Conservation (phyloP, 1,140 invertebrate species). For the Nymphalis io region DNA sequence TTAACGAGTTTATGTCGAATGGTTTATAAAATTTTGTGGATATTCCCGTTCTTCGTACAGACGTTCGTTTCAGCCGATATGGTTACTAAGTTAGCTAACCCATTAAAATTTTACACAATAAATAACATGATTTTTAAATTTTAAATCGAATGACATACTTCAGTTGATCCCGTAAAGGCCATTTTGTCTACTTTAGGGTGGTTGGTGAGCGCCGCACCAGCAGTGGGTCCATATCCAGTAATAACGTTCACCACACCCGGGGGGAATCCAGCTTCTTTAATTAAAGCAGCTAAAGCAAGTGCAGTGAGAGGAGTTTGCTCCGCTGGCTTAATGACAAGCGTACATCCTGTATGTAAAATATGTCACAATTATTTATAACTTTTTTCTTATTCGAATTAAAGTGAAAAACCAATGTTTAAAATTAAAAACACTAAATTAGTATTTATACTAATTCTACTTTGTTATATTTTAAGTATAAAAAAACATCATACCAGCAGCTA, state of each 20-base stretch:
- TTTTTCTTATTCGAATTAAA: not conserved
- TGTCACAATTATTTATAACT: not conserved
- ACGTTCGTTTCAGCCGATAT: too few relatives aligned
- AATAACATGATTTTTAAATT: not conserved
- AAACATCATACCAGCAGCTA: slow-evolving; percentile 82
- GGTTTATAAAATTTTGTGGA: too few relatives aligned
- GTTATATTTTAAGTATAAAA: too few relatives aligned
- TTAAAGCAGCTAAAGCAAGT: slow-evolving; percentile 84
- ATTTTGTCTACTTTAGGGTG: slow-evolving; percentile 87
- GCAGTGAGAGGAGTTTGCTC: slow-evolving; percentile 90
- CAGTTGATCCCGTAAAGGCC: slow-evolving; percentile 85
- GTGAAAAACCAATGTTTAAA: not conserved
- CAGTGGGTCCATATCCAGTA: slow-evolving; percentile 84
- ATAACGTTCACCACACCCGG: slow-evolving; percentile 85
- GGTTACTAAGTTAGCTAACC: too few relatives aligned
- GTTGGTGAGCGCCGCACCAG: slow-evolving; percentile 84
- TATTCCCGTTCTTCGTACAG: too few relatives aligned
- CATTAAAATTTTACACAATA: not conserved
- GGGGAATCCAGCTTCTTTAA: slow-evolving; percentile 87
- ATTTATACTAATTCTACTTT: too few relatives aligned
- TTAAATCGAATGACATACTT: slow-evolving; percentile 50
- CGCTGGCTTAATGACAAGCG: slow-evolving; percentile 84
- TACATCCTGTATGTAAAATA: slow-evolving; percentile 71
- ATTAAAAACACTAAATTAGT: too few relatives aligned
- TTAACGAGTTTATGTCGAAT: too few relatives aligned